Evolutionary conservation across 2,113 vertebrate species (phyloP), one percentile per base, ranked within the genome.

Genomic region (Stercorarius parasiticus): DNA sequence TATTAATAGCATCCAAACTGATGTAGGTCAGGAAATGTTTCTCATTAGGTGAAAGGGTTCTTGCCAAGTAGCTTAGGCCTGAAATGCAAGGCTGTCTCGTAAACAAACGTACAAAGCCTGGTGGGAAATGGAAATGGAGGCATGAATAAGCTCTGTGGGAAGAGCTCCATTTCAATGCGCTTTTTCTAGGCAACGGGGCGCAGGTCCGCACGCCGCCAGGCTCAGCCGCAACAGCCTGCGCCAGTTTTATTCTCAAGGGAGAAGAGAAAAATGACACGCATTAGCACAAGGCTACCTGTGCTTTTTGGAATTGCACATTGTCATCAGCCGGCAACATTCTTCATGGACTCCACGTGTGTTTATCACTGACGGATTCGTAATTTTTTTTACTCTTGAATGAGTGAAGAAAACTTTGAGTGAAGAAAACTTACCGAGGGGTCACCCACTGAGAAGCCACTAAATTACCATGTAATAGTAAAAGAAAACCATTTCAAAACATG

Each of bases 1-100:
- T 97, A 97, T 93, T 95, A 97, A 97, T 91, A 97, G 96, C 23
- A 90, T 78, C 93, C 93, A 91, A 96, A 94, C 89, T 83, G 96
- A 95, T 97, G 96, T 90, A 96, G 96, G 96, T 96, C 95, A 96
- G 89, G 87, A 96, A 94, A 91, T 96, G 93, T 96, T 97, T 96
- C 87, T 95, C 95, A 96, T 97, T 97, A 97, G 95, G 87, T 91
- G 64, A 94, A 91, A 66, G 62, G 55, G 78, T 19, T 91, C 91
- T 64, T 96, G 96, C 95, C 94, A 96, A 97, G 95, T 77, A 95
- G 93, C 91, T 97, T 77, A 87, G 86, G 84, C 82, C 82, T 91
- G 89, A 93, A 96, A 95, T 67, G 61, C 91, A 94, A 87, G 64
- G 87, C 90, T 82, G 88, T 69, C 91, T 95, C 71, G 80, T 93